phyloP scores from a whole-genome alignment of 2,113 vertebrate genomes.

The Trematomus loennbergii region DNA sequence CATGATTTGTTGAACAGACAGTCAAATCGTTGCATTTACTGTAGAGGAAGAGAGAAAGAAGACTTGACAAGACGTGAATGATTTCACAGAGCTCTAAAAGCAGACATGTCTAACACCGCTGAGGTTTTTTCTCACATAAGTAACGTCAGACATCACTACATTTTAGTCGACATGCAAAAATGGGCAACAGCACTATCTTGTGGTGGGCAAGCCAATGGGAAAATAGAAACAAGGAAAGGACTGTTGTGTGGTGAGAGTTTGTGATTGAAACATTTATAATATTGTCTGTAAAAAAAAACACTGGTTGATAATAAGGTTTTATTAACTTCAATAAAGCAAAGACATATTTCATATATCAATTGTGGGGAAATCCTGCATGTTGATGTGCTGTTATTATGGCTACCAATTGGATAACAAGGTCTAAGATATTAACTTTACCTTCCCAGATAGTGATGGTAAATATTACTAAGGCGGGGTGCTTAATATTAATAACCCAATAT shows the following conservation, averaged over 20 bases:
- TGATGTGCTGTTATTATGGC: too few species aligned
- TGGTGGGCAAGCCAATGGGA: conserved; percentile 28
- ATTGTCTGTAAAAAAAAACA: neutral
- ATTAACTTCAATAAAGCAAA: neutral
- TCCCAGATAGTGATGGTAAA: neutral
- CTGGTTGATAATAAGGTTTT: neutral
- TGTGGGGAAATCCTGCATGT: too few species aligned
- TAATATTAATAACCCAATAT: neutral
- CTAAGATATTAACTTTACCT: neutral
- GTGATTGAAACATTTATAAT: neutral
- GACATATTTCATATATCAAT: too few species aligned
- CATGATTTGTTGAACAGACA: neutral
- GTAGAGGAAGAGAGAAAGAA: neutral
- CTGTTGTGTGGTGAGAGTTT: neutral
- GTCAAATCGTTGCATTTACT: too few species aligned
- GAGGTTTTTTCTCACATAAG: neutral
- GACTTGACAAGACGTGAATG: neutral
- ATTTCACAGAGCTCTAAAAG: neutral
- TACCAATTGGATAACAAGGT: neutral
- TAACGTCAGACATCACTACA: neutral
- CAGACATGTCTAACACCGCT: neutral
- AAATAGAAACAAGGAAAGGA: neutral
- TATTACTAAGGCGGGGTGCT: neutral
- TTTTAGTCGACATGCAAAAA: conserved; percentile 2
- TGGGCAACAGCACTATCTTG: conserved; percentile 43